Conservation (phyloP, 2,888 invertebrate species). For the Rotaria magnacalcarata region DNA sequence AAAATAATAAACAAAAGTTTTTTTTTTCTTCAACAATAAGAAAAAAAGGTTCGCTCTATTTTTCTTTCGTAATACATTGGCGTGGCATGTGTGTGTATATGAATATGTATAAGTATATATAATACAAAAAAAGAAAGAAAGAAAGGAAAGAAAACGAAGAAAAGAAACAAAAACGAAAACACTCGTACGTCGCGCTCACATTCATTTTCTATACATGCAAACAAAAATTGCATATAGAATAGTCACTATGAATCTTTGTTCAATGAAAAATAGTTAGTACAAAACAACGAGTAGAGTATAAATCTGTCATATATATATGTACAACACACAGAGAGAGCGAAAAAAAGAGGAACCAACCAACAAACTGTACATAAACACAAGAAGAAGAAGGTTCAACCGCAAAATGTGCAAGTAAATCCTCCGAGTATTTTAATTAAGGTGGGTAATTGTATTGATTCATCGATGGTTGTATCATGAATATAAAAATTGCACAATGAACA, state of each 20-base stretch:
- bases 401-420: constrained; percentile 34
- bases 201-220: constrained; percentile 31
- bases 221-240: constrained; percentile 22
- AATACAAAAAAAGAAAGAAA: neutral
- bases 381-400: neutral
- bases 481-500: constrained; percentile 33
- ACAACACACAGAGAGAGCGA: neutral
- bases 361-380: neutral
- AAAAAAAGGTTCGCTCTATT: neutral
- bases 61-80: neutral
- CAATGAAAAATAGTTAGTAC: constrained; percentile 29
- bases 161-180: constrained; percentile 12
- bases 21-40: neutral
- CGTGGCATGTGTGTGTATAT: neutral
- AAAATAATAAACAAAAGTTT: neutral
- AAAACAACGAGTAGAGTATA: constrained; percentile 22
- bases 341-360: neutral
- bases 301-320: neutral
- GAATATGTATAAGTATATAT: neutral
- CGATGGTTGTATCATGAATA: neutral
- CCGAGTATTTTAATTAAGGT: constrained; percentile 24
- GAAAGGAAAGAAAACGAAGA: neutral
- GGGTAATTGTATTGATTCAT: constrained; percentile 18
- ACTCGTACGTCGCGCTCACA: constrained; percentile 19
- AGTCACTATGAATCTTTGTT: constrained; percentile 22